phyloP scores from a whole-genome alignment of 1,140 invertebrate genomes.

The Halictus rubicundus region DNA sequence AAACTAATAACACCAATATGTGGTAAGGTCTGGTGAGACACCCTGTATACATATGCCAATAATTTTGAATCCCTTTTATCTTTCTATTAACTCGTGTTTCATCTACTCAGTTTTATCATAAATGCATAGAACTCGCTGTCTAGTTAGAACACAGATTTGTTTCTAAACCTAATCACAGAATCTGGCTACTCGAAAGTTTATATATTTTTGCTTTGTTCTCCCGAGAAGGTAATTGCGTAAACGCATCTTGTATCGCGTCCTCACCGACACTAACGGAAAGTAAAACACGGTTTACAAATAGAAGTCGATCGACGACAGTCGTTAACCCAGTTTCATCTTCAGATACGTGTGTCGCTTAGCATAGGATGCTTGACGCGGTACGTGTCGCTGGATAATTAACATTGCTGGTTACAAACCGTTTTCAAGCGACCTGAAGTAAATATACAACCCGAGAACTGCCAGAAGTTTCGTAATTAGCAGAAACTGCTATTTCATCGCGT shows the following conservation, averaged over 20 bases:
- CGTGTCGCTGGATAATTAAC: conserved; percentile 34
- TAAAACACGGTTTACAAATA: not conserved
- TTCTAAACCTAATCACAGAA: too few species aligned
- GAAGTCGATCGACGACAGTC: not conserved
- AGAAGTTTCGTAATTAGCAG: conserved; percentile 37
- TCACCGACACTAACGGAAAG: not conserved
- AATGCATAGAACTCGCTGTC: too few species aligned
- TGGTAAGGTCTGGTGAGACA: too few species aligned
- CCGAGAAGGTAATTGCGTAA: not conserved
- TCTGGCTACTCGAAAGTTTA: not conserved
- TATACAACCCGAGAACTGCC: conserved; percentile 6
- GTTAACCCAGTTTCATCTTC: conserved; percentile 20
- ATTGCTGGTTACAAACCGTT: conserved; percentile 1
- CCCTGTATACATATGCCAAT: too few species aligned
- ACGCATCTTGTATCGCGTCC: not conserved
- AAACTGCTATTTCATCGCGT: not conserved
- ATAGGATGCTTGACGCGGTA: conserved; percentile 5
- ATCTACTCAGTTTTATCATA: too few species aligned
- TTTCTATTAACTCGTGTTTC: too few species aligned
- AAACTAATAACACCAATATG: too few species aligned
- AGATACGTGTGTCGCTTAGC: not conserved
- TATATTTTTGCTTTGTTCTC: not conserved
- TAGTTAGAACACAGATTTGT: too few species aligned
- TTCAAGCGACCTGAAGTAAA: conserved; percentile 17
- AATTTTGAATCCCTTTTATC: too few species aligned